Base-by-base conservation (phyloP, 2,888 invertebrate species). In the Lathronympha strigana region DNA sequence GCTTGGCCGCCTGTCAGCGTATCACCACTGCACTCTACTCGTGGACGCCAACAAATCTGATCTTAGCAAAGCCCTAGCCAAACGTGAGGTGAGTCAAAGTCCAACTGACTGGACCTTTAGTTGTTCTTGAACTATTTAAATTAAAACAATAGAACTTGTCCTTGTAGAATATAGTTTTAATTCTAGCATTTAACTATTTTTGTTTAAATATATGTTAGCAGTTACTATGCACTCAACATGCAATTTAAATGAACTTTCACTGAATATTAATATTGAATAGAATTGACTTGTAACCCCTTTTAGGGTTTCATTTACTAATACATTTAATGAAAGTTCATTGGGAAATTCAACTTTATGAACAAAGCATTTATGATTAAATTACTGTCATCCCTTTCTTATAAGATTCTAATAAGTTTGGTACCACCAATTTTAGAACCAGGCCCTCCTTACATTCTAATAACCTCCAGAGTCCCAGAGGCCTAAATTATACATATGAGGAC, bases 11-110 rank as follows among this genome's bases (percentile, higher is more conserved):
- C 94, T 95, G 9, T 95, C 96, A 79, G 96, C 97, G n/a, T 99
- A 99, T 92, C 99, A 99, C 84, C 99, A 99, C 87, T 98, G 98
- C 88, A 99, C 99, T 3, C 93, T 99, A 72, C 93, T 99, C 82
- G 96, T 98, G 68, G 95, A 97, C 79, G 96, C 96, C 69, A 95
- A 98, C 82, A 96, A 97, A 88, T 85, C 93, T 71, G 93, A 94
- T 82, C 93, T 97, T 81, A 94, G 94, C 74, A 93, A 94, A 74
- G 94, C 96, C 64, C 93, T 97, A 67, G 94, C 94, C 67, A 96
- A 95, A 83, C 94, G 95, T 82, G 95, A 96, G 93, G 96, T 96
- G 92, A 93, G 91, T 85, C 58, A 53, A 71, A 70, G 58, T 69
- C 66, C 70, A 70, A 51, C 66, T 60, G 71, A 74, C 69, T 64